Evolutionary conservation across 1,140 invertebrate species (phyloP).

Genomic region (Bilobella aurantiaca): DNA sequence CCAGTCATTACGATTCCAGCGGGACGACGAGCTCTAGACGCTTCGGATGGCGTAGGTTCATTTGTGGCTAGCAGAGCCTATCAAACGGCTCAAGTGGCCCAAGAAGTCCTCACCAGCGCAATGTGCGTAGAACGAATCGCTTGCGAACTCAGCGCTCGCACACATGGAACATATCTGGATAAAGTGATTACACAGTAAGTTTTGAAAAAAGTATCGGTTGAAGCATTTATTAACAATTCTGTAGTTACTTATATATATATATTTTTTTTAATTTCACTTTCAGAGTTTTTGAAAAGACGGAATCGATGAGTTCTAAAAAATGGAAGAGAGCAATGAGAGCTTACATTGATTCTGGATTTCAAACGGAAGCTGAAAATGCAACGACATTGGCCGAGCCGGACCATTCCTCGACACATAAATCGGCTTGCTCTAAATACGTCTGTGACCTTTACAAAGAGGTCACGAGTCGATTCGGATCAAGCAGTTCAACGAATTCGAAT

Average conservation of each 20-base stretch:
- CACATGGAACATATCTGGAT: constrained; percentile 26
- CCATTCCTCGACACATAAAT: not conserved
- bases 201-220: no score
- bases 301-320: constrained; percentile 28
- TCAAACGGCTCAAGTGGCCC: constrained; percentile 24
- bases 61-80: constrained; percentile 24
- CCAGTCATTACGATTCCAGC: constrained; percentile 27
- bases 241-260: no score
- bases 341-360: constrained; percentile 28
- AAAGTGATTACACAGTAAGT: constrained; percentile 31
- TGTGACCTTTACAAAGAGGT: constrained; percentile 28
- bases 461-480: not conserved
- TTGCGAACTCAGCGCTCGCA: constrained; percentile 28
- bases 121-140: constrained; percentile 33
- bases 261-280: no score
- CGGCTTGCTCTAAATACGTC: constrained; percentile 30
- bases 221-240: no score
- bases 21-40: constrained; percentile 8
- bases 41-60: constrained; percentile 16
- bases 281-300: constrained; percentile 31
- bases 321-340: constrained; percentile 29
- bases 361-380: constrained; percentile 14
- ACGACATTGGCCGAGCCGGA: not conserved
- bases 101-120: constrained; percentile 29
- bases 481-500: not conserved